Percentiles rank a stretch among this genome's conserved stretches.
These are phyloP conservation scores for Etia nguti DNA, from an alignment of 2,113 vertebrate genomes.

Conservation along the genomic window DNA sequence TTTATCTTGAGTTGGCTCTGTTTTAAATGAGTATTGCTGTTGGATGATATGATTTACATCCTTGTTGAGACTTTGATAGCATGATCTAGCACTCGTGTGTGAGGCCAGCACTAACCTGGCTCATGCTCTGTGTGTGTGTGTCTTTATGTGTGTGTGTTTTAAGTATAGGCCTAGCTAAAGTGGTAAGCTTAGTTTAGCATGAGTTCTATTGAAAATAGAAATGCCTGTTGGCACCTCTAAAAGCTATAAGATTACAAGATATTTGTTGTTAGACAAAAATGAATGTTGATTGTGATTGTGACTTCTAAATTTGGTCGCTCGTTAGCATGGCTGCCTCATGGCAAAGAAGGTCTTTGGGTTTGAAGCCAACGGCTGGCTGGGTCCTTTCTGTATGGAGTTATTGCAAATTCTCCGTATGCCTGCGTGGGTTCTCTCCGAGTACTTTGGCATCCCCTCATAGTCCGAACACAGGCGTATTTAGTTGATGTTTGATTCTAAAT, in stretches of 20 bases:
- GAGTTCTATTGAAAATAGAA: neutral
- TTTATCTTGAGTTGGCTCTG: neutral
- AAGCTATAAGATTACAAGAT: neutral
- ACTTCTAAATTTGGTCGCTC: neutral
- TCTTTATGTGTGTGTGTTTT: neutral
- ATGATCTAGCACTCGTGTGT: neutral
- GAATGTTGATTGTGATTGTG: neutral
- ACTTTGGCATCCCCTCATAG: neutral
- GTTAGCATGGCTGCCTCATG: neutral
- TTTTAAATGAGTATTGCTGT: neutral
- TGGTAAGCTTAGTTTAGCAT: neutral
- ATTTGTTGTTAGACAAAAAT: neutral
- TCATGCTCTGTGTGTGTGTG: neutral
- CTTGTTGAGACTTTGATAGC: neutral
- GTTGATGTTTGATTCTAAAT: neutral
- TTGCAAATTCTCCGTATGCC: neutral
- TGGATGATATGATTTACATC: neutral
- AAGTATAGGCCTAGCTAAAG: neutral
- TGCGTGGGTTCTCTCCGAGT: neutral
- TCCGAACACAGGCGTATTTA: neutral
- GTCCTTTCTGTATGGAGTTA: neutral
- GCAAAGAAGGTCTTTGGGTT: neutral
- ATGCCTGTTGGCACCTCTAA: neutral
- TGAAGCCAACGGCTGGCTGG: neutral
- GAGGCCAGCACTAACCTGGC: neutral